phyloP scores from a whole-genome alignment of 2,113 vertebrate species.

The Progne subis region DNA sequence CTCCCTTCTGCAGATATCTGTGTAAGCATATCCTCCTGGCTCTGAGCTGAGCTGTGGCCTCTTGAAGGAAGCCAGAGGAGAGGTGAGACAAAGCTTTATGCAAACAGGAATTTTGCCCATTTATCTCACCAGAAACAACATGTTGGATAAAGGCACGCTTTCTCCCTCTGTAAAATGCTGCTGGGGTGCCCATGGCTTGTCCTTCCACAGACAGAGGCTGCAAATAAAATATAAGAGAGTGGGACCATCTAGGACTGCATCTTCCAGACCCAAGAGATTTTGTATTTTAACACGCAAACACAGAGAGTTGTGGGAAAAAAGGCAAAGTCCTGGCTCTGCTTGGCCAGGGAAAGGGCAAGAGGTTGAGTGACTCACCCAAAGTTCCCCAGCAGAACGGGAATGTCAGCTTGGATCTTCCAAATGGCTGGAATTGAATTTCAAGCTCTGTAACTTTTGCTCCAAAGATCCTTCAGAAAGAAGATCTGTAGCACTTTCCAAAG shows the following conservation, averaged over 20 bases:
- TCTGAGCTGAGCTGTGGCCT: neutral
- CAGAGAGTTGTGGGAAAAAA: neutral
- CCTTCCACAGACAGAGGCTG: neutral
- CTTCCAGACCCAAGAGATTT: neutral
- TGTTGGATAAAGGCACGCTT: neutral
- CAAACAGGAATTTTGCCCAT: neutral
- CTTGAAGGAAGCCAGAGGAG: neutral
- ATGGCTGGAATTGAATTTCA: neutral
- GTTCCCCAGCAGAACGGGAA: neutral
- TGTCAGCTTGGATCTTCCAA: neutral
- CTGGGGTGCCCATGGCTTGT: neutral
- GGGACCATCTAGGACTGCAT: neutral
- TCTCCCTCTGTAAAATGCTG: neutral
- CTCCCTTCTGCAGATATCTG: slow-evolving; percentile 3
- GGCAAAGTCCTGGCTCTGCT: neutral
- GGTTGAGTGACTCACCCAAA: neutral
- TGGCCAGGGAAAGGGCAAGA: neutral
- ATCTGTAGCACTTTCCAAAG: neutral
- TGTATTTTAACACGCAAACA: neutral
- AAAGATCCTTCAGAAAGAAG: neutral
- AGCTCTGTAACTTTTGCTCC: neutral
- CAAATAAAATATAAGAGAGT: neutral
- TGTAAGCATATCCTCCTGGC: neutral
- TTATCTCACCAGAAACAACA: neutral
- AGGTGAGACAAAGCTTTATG: neutral